Base-by-base conservation (phyloP, 2,888 invertebrate genomes). In the Osmoderma eremita region DNA sequence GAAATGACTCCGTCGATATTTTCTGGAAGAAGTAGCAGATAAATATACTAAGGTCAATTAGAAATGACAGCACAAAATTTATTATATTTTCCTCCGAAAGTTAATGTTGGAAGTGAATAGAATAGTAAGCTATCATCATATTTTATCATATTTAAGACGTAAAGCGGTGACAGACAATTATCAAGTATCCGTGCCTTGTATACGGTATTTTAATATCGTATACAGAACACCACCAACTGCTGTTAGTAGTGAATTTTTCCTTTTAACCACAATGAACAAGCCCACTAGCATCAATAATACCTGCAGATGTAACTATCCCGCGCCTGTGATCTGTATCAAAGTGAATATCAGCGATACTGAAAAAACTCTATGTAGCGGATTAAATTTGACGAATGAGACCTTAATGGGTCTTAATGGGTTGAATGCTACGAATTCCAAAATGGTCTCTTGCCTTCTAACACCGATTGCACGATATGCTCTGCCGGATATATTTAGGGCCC, bases 141-240 rank as follows among this genome's bases (percentile, higher is more conserved):
- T n/a, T n/a, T n/a, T n/a, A n/a, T 30, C 30, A 30, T 6, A 30
- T 30, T 30, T 30, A 30, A 30, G 6, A 30, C 6, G 30, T 8
- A 3, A 24, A 1, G 30, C 30, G 30, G 30, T 30, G 30, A 30
- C 30, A 30, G n/a, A n/a, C n/a, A n/a, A n/a, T n/a, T n/a, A n/a
- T n/a, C n/a, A 49, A n/a, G 18, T 67, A 12, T 54, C 54, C 0
- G 54, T 67, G 5, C 67, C 67, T 12, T 67, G 67, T 45, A 30
- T 67, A n/a, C 54, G 42, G 30, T 30, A 20, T 15, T 48, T 48
- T 18, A 63, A 48, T 24, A 17, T 67, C 36, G 68, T 65, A 71
- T 72, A 12, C 68, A 71, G 13, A 53, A 50, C 38, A 24, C 20
- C 13, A 30, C 61, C 8, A 30, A 68, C 45, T 53, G 41, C 10